Conservation (phyloP, 1,140 invertebrate species). For the Heliconius himera region DNA sequence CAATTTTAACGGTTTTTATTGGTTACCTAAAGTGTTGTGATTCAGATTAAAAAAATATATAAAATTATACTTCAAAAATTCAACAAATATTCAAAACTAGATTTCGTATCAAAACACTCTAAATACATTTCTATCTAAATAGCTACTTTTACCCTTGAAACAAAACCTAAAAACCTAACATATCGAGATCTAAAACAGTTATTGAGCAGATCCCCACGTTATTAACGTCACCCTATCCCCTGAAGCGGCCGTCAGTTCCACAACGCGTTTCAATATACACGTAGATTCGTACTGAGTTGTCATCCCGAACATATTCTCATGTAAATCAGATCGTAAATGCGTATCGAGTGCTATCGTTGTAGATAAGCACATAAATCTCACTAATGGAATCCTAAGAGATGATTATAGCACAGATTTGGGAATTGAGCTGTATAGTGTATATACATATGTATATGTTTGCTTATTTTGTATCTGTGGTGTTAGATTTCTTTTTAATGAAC, state of each 20-base stretch:
- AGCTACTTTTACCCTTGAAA: neutral
- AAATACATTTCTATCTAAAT: neutral
- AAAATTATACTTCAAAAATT: neutral
- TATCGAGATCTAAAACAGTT: slow-evolving; percentile 2
- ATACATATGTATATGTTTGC: slow-evolving; percentile 2
- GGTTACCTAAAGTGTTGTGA: too few relatives aligned
- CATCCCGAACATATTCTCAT: slow-evolving; percentile 51
- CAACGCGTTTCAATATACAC: slow-evolving; percentile 42
- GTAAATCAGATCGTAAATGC: slow-evolving; percentile 42
- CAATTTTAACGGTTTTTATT: too few relatives aligned
- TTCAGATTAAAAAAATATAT: too few relatives aligned
- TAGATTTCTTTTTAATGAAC: neutral
- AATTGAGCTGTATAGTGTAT: neutral
- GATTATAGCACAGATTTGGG: slow-evolving; percentile 9
- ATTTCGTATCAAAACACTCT: neutral
- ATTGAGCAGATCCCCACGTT: neutral
- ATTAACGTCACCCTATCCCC: slow-evolving; percentile 32
- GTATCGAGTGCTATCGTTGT: slow-evolving; percentile 26
- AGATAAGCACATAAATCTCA: slow-evolving; percentile 17
- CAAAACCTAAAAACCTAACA: neutral
- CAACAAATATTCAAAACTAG: neutral
- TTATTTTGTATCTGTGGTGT: neutral
- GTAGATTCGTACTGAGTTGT: slow-evolving; percentile 35
- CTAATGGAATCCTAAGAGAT: slow-evolving; percentile 26
- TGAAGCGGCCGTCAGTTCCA: slow-evolving; percentile 46